These are phyloP conservation scores for Muraenolepis orangiensis DNA, from an alignment of 2,797 vertebrate genomes.

Conservation along the genomic window DNA sequence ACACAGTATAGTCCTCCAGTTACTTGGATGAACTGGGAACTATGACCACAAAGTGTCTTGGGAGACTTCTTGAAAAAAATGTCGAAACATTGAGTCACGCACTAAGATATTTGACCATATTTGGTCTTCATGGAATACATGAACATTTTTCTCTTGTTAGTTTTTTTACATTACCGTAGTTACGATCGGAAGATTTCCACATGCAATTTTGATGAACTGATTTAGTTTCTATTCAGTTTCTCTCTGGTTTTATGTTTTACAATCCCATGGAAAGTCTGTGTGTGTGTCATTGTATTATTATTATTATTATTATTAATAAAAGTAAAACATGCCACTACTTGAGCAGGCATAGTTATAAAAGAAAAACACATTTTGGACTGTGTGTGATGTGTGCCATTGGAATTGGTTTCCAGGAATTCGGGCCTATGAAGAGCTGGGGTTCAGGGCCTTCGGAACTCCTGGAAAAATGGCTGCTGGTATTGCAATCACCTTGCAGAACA, in stretches of 20 bases:
- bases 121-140: too few species aligned
- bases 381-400: conserved; percentile 23
- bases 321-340: not conserved
- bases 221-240: too few species aligned
- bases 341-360: not conserved
- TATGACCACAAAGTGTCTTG: not conserved
- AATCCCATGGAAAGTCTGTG: not conserved
- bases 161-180: too few species aligned
- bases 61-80: not conserved
- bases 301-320: too few species aligned
- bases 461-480: conserved; percentile 91
- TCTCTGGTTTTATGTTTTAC: not conserved
- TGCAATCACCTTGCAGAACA: conserved; percentile 93
- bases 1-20: not conserved
- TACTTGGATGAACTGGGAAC: not conserved
- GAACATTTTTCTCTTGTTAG: too few species aligned
- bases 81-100: not conserved
- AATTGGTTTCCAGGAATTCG: conserved; percentile 80
- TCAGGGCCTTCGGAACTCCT: conserved; percentile 88
- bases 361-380: not conserved
- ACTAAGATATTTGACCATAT: too few species aligned
- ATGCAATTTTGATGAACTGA: too few species aligned
- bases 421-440: conserved; percentile 91
- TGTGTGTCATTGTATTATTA: not conserved
- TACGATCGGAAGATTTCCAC: too few species aligned